These are phyloP conservation scores for Tragelaphus oryx DNA, from an alignment of 2,797 vertebrate species.

Conservation along the genomic window DNA sequence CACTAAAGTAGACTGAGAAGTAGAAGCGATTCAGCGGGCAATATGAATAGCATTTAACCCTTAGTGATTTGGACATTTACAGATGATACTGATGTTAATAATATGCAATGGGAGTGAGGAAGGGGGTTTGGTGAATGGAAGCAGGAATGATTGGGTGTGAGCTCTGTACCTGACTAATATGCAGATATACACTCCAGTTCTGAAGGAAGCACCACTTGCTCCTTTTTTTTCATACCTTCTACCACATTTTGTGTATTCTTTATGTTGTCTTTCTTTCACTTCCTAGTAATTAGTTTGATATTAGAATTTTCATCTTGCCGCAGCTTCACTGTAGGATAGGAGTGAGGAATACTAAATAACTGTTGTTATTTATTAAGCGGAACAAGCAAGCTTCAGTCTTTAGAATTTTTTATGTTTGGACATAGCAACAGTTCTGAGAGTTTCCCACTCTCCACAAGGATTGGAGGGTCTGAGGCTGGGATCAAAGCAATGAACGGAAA, in stretches of 20 bases:
- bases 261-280: neutral
- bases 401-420: neutral
- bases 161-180: neutral
- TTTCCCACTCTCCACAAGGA: neutral
- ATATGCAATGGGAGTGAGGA: rapidly evolving
- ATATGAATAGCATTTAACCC: neutral
- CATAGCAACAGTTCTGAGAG: neutral
- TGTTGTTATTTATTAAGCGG: neutral
- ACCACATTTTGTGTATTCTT: neutral
- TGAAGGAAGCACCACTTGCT: neutral
- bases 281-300: neutral
- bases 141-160: neutral
- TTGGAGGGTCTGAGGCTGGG: neutral
- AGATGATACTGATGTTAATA: neutral
- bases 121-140: neutral
- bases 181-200: neutral
- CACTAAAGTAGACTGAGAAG: neutral
- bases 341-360: neutral
- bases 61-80: neutral
- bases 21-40: neutral
- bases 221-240: neutral
- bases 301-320: neutral
- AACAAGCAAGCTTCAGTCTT: neutral
- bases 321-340: neutral
- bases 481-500: neutral